Conservation (phyloP, 2,797 vertebrate genomes). For the Taenioides sp. region DNA sequence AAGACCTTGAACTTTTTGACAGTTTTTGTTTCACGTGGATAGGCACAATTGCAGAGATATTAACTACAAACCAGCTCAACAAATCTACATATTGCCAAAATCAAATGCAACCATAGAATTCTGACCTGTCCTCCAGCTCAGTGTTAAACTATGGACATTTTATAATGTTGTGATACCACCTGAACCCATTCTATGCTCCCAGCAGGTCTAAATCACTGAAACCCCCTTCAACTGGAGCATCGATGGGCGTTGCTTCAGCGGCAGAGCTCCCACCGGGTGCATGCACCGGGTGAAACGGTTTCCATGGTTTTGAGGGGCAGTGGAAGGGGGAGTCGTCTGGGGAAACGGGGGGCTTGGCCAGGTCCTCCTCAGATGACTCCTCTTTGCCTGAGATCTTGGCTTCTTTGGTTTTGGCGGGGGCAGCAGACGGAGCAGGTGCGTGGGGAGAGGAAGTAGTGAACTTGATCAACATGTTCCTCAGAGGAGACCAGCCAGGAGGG, state of each 20-base stretch:
- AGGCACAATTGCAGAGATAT: not conserved
- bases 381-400: conserved; percentile 7
- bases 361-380: conserved; percentile 79
- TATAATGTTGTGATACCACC: conserved; percentile 3
- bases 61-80: not conserved
- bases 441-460: fast-evolving
- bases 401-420: fast-evolving
- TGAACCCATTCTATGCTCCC: not conserved
- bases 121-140: not conserved
- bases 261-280: not conserved
- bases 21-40: not conserved
- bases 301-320: conserved; percentile 81
- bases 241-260: not conserved
- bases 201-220: conserved; percentile 58
- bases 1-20: not conserved
- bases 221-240: fast-evolving
- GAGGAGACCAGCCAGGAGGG: conserved; percentile 78
- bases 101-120: not conserved
- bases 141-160: not conserved
- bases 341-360: not conserved
- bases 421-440: fast-evolving
- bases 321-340: conserved; percentile 44
- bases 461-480: conserved; percentile 41
- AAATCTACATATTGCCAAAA: not conserved
- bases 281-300: conserved; percentile 41